Conservation (phyloP, 2,113 vertebrate species). For the Thunnus thynnus region DNA sequence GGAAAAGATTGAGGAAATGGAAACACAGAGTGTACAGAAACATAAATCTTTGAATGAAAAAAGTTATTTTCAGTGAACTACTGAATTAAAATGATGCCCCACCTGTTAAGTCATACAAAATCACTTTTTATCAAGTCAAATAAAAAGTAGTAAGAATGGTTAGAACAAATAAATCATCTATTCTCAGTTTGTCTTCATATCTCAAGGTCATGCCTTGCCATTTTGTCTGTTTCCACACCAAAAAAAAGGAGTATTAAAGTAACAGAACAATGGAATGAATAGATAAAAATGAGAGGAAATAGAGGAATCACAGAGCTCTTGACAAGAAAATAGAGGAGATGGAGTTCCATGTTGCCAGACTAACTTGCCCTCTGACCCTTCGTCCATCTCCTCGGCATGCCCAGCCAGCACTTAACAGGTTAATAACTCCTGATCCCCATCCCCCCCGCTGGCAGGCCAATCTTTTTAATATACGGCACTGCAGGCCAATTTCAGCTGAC, state of each 20-base stretch:
- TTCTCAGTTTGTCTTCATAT: background rate
- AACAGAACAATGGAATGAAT: background rate
- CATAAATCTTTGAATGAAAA: background rate
- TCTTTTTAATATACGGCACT: conserved; percentile 47
- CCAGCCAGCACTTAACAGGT: conserved; percentile 53
- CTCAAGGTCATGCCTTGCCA: background rate
- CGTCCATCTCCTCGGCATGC: conserved; percentile 31
- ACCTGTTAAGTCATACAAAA: too few species aligned
- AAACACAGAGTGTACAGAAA: too few species aligned
- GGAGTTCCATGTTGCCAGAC: conserved; percentile 38
- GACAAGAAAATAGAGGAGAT: conserved; percentile 38
- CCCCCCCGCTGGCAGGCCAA: conserved; percentile 25
- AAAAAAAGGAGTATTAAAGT: background rate
- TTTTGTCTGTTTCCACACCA: background rate
- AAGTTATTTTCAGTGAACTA: too few species aligned
- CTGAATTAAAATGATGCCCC: too few species aligned
- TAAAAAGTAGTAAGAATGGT: background rate
- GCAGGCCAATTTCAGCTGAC: conserved; percentile 47
- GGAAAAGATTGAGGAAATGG: background rate
- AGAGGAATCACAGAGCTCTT: conserved; percentile 23
- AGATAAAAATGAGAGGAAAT: conserved; percentile 22
- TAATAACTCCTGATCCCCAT: conserved; percentile 63
- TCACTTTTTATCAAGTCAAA: background rate
- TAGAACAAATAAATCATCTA: background rate
- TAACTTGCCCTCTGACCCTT: conserved; percentile 42